These are phyloP conservation scores for Karalla daura DNA, from an alignment of 2,797 vertebrate genomes.

Conservation along the genomic window DNA sequence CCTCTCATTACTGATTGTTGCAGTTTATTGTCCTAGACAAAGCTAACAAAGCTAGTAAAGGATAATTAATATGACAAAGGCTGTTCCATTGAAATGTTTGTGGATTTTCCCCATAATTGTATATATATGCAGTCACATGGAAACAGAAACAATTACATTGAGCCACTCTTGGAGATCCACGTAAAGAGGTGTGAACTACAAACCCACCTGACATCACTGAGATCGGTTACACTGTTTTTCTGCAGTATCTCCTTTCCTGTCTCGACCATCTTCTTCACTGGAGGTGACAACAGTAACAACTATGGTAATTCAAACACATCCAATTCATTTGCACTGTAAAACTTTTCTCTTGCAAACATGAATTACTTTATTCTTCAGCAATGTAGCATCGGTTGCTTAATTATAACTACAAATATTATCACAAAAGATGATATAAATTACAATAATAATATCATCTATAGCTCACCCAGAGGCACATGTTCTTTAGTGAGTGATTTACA, in stretches of 20 bases:
- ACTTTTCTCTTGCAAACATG: too few relatives aligned
- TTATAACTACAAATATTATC: too few relatives aligned
- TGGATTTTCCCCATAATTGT: background rate
- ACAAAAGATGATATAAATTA: too few relatives aligned
- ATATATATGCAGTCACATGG: too few relatives aligned
- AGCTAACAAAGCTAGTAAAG: too few relatives aligned
- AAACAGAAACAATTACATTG: background rate
- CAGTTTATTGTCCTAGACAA: background rate
- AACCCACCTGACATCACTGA: slow-evolving; percentile 90
- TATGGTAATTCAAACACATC: background rate
- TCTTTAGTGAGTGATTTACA: slow-evolving; percentile 90
- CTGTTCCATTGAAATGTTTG: background rate
- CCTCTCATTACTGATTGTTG: too few relatives aligned
- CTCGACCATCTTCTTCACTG: slow-evolving; percentile 92
- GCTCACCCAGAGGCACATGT: slow-evolving; percentile 88
- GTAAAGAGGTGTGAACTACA: background rate
- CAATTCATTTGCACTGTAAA: too few relatives aligned
- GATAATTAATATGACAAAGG: background rate
- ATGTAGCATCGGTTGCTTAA: too few relatives aligned
- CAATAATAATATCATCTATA: too few relatives aligned
- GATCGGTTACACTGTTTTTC: slow-evolving; percentile 87
- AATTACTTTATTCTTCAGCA: too few relatives aligned
- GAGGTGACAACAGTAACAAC: slow-evolving; percentile 24
- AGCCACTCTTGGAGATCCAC: too few relatives aligned
- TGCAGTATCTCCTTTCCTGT: slow-evolving; percentile 90